phyloP scores from a whole-genome alignment of 2,113 vertebrate species.

The Serilophus lunatus region DNA sequence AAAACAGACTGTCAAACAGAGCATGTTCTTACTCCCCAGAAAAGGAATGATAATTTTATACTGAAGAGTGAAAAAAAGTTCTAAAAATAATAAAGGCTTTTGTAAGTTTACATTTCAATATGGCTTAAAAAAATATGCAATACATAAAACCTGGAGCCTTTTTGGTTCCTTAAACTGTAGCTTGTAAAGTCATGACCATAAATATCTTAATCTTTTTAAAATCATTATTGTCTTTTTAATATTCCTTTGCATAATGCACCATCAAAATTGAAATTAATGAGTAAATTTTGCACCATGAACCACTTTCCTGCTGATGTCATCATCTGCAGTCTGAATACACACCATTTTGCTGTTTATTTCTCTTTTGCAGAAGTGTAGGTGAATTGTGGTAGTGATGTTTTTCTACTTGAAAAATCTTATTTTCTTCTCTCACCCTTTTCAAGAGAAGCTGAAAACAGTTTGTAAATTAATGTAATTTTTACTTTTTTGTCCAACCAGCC shows the following conservation, averaged over 20 bases:
- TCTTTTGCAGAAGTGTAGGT: neutral
- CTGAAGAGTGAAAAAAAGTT: neutral
- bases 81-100: neutral
- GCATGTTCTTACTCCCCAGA: neutral
- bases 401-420: neutral
- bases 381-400: neutral
- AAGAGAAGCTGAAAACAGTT: neutral
- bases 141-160: neutral
- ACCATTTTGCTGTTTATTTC: neutral
- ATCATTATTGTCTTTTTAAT: conserved; percentile 22
- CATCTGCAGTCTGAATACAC: neutral
- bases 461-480: neutral
- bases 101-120: conserved; percentile 24
- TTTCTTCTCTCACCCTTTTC: neutral
- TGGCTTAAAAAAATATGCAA: neutral
- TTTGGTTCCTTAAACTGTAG: conserved; percentile 32
- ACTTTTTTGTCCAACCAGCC: neutral
- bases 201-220: conserved; percentile 42
- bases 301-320: neutral
- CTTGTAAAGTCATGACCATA: neutral
- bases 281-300: neutral
- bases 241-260: neutral
- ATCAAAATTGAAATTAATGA: conserved; percentile 8
- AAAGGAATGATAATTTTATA: neutral
- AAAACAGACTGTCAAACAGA: neutral